A percentile compares a stretch with the other conserved stretches of the same genome.
Conservation (phyloP, 1,140 invertebrate species). For the Episyrphus balteatus region DNA sequence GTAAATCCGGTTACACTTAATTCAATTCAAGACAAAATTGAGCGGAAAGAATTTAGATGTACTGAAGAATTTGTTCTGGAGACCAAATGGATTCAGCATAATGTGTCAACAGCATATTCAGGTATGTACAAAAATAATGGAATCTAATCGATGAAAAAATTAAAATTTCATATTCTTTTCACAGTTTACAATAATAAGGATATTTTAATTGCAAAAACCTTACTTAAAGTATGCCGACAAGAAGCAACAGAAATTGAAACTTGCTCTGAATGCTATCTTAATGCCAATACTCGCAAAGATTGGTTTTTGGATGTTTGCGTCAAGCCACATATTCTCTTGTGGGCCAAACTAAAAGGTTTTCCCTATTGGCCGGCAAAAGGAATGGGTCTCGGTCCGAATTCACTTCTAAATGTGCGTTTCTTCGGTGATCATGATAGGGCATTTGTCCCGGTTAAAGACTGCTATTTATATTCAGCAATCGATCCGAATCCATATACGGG, state of each 20-base stretch:
- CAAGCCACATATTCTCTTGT: conserved; percentile 75
- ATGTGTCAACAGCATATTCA: conserved; percentile 74
- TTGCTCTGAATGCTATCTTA: conserved; percentile 85
- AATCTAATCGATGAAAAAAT: conserved; percentile 59
- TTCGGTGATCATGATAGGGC: conserved; percentile 90
- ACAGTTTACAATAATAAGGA: conserved; percentile 51
- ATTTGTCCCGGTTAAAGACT: conserved; percentile 75
- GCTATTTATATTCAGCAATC: conserved; percentile 67
- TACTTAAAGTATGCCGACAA: conserved; percentile 72
- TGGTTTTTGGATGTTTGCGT: conserved; percentile 90
- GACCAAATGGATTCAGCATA: conserved; percentile 86
- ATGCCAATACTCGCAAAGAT: conserved; percentile 67
- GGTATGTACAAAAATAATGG: conserved; percentile 57
- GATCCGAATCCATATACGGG: conserved; percentile 44
- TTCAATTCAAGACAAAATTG: conserved; percentile 65
- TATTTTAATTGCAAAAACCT: conserved; percentile 61
- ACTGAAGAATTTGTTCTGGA: conserved; percentile 82
- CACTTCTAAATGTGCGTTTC: conserved; percentile 79
- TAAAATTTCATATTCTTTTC: conserved; percentile 16
- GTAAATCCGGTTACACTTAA: conserved; percentile 76
- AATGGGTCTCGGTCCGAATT: conserved; percentile 59
- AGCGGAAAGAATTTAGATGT: conserved; percentile 68
- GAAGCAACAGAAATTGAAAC: conserved; percentile 86
- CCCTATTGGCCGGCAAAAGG: conserved; percentile 93
- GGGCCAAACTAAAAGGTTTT: conserved; percentile 89